These are phyloP conservation scores for Mayetiola destructor DNA, from an alignment of 2,888 invertebrate genomes.

Conservation along the genomic window DNA sequence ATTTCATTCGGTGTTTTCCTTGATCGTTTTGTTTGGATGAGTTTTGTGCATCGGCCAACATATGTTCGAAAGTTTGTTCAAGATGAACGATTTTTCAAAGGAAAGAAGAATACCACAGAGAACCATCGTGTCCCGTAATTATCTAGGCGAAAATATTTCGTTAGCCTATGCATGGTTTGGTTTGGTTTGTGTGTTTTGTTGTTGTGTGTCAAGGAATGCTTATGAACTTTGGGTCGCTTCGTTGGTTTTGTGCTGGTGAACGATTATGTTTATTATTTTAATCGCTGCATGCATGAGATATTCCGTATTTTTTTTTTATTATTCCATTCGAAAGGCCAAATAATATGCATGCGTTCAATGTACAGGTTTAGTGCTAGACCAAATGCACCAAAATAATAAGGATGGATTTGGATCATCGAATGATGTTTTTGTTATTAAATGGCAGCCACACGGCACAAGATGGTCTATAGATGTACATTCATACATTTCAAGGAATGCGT, in stretches of 20 bases:
- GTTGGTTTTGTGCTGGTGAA: background rate
- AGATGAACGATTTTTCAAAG: constrained; percentile 7
- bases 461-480: background rate
- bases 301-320: no score
- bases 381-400: background rate
- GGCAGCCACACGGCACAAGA: constrained; percentile 10
- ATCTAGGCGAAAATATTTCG: background rate
- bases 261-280: constrained; percentile 6
- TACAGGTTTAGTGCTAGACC: background rate
- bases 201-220: constrained; percentile 9
- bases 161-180: background rate
- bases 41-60: background rate
- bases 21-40: background rate
- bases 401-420: background rate
- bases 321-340: no score
- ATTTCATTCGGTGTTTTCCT: background rate
- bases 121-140: background rate
- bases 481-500: background rate
- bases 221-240: constrained; percentile 1
- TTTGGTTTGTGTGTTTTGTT: background rate
- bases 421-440: background rate
- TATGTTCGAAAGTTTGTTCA: constrained; percentile 3
- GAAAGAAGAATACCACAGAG: no score
- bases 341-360: background rate
- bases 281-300: constrained; percentile 4